Base-by-base conservation (phyloP, 2,113 vertebrate genomes). In the Oryzias celebensis region DNA sequence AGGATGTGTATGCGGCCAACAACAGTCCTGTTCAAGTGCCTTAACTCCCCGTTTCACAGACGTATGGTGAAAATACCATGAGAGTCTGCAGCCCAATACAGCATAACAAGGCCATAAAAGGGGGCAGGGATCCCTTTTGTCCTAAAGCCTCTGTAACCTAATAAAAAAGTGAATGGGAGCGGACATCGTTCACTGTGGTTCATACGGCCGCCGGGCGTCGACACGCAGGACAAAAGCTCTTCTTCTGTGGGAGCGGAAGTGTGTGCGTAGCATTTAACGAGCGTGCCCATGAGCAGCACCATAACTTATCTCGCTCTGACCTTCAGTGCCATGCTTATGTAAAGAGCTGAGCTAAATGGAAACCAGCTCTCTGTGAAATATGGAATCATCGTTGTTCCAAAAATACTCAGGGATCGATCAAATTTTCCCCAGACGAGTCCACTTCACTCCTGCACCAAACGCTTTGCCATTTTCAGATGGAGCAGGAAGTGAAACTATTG, bases 141-240 rank as follows among this genome's bases (percentile, higher is more conserved):
- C 74, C 54, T 75, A 6, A 28, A 28, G 26, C 26, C 26, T 28
- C 26, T 6, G 75, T 62, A 81, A 73, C 62, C 71, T 66, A 77
- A 83, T 80, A 73, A 67, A 80, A 75, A 5, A 69, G 83, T 75
- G 63, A 80, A 83, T 80, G 61, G 51, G 52, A 20, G 43, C 15
- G 75, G 72, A 64, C 69, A 58, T 68, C 58, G 63, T 1, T 73
- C 78, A 71, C 46, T 52, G 52, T 28, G 59, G 36, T 36, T 12
- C 36, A 36, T 12, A 36, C 36, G 36, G 36, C 36, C 10, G 26
- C 5, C 26, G 26, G 26, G 26, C 26, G 26, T 28, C 26, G 26
- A 28, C 26, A 28, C 26, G 36, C 17, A 58, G 57, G 24, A 12
- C 58, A 42, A 43, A 68, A 62, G 14, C 54, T 65, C 71, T 55